Conservation (phyloP, 2,113 vertebrate genomes). For the Columba livia region DNA sequence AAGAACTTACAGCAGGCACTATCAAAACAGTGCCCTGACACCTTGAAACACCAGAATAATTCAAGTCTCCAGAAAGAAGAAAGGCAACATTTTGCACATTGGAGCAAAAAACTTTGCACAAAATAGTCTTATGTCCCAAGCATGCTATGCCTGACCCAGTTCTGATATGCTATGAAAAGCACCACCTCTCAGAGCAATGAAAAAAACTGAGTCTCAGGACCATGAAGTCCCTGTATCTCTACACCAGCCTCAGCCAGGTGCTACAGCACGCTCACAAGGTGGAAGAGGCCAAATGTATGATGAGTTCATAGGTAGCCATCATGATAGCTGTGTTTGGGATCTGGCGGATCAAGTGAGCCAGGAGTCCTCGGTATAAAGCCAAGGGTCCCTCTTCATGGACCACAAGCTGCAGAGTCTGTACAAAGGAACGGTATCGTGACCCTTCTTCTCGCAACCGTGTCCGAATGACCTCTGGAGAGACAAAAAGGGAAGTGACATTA, state of each 20-base stretch:
- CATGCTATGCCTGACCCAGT: background rate
- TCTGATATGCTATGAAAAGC: background rate
- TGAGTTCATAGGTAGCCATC: conserved; percentile 70
- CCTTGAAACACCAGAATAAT: background rate
- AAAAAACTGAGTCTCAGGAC: background rate
- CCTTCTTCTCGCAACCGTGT: conserved; percentile 70
- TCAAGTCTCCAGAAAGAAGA: background rate
- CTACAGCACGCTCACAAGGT: background rate
- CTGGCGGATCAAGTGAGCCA: conserved; percentile 66
- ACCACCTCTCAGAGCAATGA: background rate
- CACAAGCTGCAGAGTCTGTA: conserved; percentile 68
- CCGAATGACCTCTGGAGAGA: conserved; percentile 62
- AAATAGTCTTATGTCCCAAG: background rate
- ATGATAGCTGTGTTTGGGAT: conserved; percentile 68
- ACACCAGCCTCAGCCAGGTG: background rate
- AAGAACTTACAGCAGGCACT: background rate
- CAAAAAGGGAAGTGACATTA: background rate
- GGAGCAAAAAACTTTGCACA: background rate
- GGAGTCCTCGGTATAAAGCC: conserved; percentile 65
- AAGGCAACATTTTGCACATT: background rate
- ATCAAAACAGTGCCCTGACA: background rate
- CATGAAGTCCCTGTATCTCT: background rate
- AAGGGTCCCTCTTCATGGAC: conserved; percentile 49
- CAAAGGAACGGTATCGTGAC: conserved; percentile 56
- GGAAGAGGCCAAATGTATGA: conserved; percentile 35